Evolutionary conservation across 2,797 vertebrate species (phyloP).

Genomic region (Siniperca undulata): DNA sequence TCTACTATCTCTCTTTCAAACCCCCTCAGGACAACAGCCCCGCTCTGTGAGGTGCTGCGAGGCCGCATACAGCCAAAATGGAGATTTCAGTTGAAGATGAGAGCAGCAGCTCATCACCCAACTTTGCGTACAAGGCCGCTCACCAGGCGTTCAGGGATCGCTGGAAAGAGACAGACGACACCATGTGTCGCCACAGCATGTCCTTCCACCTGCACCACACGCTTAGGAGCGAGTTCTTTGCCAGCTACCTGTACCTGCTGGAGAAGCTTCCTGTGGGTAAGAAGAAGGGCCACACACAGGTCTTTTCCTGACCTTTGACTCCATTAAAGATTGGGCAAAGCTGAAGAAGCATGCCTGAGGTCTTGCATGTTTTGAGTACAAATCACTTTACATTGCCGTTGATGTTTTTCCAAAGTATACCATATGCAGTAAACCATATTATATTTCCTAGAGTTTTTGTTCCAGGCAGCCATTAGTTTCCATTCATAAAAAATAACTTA

Average conservation of each 20-base stretch:
- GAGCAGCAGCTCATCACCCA: background rate
- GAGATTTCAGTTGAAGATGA: constrained; percentile 42
- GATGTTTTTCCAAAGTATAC: background rate
- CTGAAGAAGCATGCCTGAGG: background rate
- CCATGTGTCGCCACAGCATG: constrained; percentile 94
- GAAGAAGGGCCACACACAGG: constrained; percentile 74
- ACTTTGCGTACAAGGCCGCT: constrained; percentile 87
- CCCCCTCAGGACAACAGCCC: too few relatives aligned
- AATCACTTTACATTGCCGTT: background rate
- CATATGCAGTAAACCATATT: background rate
- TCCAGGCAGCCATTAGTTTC: background rate
- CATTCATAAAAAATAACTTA: background rate
- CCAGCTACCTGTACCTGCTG: constrained; percentile 95
- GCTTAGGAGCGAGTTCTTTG: constrained; percentile 93
- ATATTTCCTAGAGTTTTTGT: background rate
- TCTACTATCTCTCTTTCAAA: accelerated
- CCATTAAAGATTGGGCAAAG: background rate
- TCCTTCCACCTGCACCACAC: constrained; percentile 93
- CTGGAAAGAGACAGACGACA: constrained; percentile 91
- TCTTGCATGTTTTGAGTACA: constrained; percentile 18
- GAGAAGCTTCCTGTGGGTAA: constrained; percentile 94
- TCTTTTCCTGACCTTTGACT: background rate
- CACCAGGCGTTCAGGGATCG: constrained; percentile 91
- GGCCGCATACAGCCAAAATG: constrained; percentile 30
- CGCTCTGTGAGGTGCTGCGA: background rate